Base-by-base conservation (phyloP, 2,888 invertebrate genomes). In the Caenorhabditis drosophilae region DNA sequence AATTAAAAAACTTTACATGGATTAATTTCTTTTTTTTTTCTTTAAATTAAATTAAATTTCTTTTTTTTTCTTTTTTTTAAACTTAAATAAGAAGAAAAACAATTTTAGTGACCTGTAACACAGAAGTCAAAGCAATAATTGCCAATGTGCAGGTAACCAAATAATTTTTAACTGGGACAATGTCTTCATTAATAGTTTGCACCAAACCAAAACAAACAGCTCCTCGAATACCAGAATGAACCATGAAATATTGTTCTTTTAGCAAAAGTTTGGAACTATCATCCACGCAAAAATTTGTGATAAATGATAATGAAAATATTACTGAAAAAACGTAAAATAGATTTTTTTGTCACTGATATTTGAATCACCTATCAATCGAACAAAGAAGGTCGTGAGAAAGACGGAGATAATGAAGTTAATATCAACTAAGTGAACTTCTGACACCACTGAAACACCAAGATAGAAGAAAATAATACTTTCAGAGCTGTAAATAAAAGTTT, bases 391-490 rank as follows among this genome's bases (percentile, higher is more conserved):
- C n/a, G n/a, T n/a, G n/a, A n/a, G n/a, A n/a, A n/a, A 91, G 57
- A 95, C 93, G 81, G 93, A 88, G 53, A 93, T 79, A 71, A 36
- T n/a, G 86, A 97, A 97, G 35, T 27, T 38, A 12, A 42, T 22
- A 52, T 71, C 71, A 35, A 63, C 34, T 15, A 25, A 42, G 31
- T 89, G 90, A 68, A 88, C 88, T 92, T 62, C 93, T 91, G 64
- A 93, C 38, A 86, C 92, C 0, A 95, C 94, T 16, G 95, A 93
- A 22, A 96, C 92, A 6, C 97, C 97, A 59, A 97, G 89, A 87
- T 96, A 95, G 92, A 98, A 94, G 87, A 97, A 98, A 84, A 97
- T 97, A 84, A 97, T 92, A 6, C 96, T 95, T 86, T 98, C 97
- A n/a, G 95, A 92, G 2, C 93, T 77, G 56, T 35, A 73, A 57